phyloP scores from a whole-genome alignment of 2,888 invertebrate genomes.

The Macrosiphum euphorbiae region DNA sequence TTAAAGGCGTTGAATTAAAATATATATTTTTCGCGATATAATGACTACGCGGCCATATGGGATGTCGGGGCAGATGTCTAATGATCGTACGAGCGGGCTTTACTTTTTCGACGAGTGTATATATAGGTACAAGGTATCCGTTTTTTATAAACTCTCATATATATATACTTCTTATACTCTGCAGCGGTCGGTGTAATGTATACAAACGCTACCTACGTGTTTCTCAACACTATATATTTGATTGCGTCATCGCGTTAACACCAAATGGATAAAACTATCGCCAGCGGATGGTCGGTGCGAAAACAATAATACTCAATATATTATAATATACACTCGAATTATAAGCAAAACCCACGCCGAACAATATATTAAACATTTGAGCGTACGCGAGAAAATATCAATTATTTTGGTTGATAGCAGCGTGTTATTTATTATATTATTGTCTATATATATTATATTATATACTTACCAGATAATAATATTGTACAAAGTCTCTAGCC shows the following conservation, averaged over 20 bases:
- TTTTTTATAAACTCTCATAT: neutral
- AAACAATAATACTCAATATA: neutral
- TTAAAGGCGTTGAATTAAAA: neutral
- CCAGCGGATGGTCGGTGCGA: neutral
- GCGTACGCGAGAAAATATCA: neutral
- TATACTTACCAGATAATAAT: neutral
- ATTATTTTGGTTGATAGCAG: neutral
- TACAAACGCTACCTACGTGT: neutral
- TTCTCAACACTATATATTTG: neutral
- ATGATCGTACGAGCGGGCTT: neutral
- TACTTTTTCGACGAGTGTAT: neutral
- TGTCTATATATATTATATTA: neutral
- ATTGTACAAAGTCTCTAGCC: neutral
- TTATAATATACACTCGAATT: neutral
- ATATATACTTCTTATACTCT: neutral
- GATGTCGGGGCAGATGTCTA: neutral
- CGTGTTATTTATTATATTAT: neutral
- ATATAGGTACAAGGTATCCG: neutral
- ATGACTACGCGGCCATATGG: neutral
- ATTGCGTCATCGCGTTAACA: neutral
- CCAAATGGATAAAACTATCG: neutral
- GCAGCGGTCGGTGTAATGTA: neutral
- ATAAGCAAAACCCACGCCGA: conserved; percentile 41
- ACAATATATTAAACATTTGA: neutral
- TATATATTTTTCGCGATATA: neutral